Percentiles rank a stretch among this genome's conserved stretches.
Evolutionary conservation across 1,140 invertebrate species (phyloP).

Genomic region (Nasonia vitripennis): DNA sequence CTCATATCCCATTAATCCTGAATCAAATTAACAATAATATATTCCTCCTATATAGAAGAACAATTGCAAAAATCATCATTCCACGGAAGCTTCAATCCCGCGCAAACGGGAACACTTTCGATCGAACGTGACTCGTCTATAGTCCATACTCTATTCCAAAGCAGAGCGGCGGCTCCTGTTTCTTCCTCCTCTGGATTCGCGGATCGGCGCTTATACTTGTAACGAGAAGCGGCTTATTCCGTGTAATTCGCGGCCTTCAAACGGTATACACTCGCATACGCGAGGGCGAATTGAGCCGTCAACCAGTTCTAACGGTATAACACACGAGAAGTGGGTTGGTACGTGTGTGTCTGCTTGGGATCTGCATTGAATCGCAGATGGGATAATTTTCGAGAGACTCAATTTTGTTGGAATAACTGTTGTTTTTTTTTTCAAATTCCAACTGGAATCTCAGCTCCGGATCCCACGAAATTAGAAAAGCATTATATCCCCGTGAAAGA

Average conservation of each 20-base stretch:
- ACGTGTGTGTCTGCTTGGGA: neutral
- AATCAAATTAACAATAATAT: too few relatives aligned
- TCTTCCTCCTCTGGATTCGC: neutral
- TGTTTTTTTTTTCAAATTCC: neutral
- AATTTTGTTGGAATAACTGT: neutral
- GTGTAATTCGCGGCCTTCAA: neutral
- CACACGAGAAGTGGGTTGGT: neutral
- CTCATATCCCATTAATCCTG: too few relatives aligned
- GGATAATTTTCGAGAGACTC: neutral
- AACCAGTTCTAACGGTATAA: constrained; percentile 13
- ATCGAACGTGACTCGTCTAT: too few relatives aligned
- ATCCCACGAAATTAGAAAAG: neutral
- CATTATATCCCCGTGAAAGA: neutral
- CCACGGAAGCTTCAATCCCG: too few relatives aligned
- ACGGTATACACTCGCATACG: neutral
- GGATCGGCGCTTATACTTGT: neutral
- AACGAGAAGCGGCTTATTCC: neutral
- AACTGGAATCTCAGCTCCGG: too few relatives aligned
- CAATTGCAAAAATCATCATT: too few relatives aligned
- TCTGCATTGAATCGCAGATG: constrained; percentile 29
- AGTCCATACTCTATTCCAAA: too few relatives aligned
- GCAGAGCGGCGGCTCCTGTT: neutral
- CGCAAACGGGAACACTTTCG: too few relatives aligned
- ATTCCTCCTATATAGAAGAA: too few relatives aligned
- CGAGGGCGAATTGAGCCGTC: constrained; percentile 27